Evolutionary conservation across 1,140 invertebrate species (phyloP), one percentile per base, ranked within the genome.

Genomic region (Lycorma delicatula): DNA sequence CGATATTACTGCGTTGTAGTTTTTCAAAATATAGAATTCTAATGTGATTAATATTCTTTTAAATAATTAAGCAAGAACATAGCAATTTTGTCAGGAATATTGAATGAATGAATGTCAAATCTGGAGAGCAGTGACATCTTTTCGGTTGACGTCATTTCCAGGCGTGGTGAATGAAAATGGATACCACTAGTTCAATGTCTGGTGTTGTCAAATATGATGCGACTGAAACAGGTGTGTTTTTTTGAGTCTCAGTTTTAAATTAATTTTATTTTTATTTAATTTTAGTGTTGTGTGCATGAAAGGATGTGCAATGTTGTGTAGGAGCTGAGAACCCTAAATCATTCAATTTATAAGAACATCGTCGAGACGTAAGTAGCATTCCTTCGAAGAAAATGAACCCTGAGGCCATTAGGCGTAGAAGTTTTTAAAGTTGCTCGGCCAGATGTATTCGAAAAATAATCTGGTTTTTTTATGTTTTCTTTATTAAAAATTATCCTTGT

Each of bases 161-260:
- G 63, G 63, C 63, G 63, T 64, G 61, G 61, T 61, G 57, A 54
- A 59, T 53, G 36, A 61, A 63, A 51, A 61, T 64, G 63, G 60
- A 53, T 49, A 41, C 59, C 54, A 38, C 47, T 63, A 58, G 55
- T 26, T 60, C 54, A 31, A 23, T 29, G 28, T 41, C 28, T 46
- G 49, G 16, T 50, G 49, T 29, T 27, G n/a, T 48, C n/a, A 48
- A 48, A 54, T 48, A 58, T 16, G 26, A 23, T 52, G 27, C 16
- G 57, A 25, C 26, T 26, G 13, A 41, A n/a, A 25, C 49, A 16
- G 54, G n/a, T 25, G n/a, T 18, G 26, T 46, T 36, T 38, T 46
- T 31, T 29, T 38, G 49, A 34, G 27, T 34, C 13, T 23, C 18
- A 31, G 4, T 54, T 34, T 53, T 11, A 57, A 27, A 20, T 48